Evolutionary conservation across 2,797 vertebrate genomes (phyloP), one percentile per base, ranked within the genome.

Genomic region (Tamandua tetradactyla): DNA sequence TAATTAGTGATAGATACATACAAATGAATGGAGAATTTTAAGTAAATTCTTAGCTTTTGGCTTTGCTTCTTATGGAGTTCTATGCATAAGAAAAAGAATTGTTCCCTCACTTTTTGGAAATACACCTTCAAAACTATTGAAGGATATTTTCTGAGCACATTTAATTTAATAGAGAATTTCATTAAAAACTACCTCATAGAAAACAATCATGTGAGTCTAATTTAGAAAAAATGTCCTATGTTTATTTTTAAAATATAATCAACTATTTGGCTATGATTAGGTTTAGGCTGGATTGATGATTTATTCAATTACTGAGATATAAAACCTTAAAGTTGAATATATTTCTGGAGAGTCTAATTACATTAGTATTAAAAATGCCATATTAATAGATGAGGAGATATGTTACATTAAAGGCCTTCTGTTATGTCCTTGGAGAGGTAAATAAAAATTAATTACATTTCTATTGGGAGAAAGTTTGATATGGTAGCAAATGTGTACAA

Each of bases 381-480:
- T 85, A 97, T 96, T 97, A 96, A 96, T 85, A 96, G 83, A 96
- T 96, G 61, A 94, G 87, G 92, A 96, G 96, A 95, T 94, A 96
- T 86, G 92, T 93, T 97, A 91, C 69, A 96, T 96, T 96, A 95
- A 96, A 98, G 95, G 62, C 76, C 64, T 97, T 66, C 75, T 96
- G 62, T 44, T 23, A 93, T 88, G 42, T 79, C 87, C 95, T 96
- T 96, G 47, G 91, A 97, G 96, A 96, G 96, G 57, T 96, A 95
- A 97, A 97, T 91, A 97, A 66, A n/a, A 97, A 93, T 62, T 97
- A 93, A 95, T 97, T 96, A 97, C 79, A 93, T 95, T 97, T 96
- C 92, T 92, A 68, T 61, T 91, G 89, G 94, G 52, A 95, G 30
- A 94, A 95, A 91, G 89, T 96, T 93, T 94, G 96, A 76, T 88